Evolutionary conservation across 2,113 vertebrate species (phyloP).

Genomic region (Lamprologus callipterus): DNA sequence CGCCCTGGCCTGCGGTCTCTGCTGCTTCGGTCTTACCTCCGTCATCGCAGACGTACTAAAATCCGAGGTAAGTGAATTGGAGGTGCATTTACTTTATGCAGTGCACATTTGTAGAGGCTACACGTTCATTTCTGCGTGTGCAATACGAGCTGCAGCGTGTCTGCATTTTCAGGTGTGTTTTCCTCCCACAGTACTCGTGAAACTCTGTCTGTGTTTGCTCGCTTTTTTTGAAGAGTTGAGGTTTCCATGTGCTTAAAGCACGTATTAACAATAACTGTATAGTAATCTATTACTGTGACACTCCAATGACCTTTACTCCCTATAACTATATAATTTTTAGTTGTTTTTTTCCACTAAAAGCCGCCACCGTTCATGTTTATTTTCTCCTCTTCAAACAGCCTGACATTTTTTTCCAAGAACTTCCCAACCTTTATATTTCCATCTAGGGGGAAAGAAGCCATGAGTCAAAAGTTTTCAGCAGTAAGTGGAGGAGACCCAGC

Average conservation of each 20-base stretch:
- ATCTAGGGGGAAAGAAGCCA: background rate
- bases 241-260: background rate
- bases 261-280: background rate
- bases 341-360: background rate
- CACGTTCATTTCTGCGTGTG: background rate
- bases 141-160: background rate
- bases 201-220: background rate
- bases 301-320: background rate
- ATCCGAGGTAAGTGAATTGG: slow-evolving; percentile 64
- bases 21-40: slow-evolving; percentile 46
- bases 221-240: background rate
- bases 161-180: background rate
- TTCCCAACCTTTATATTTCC: background rate
- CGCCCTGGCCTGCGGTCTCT: slow-evolving; percentile 46
- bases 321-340: background rate
- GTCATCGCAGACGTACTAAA: slow-evolving; percentile 55
- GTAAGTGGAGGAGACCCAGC: background rate
- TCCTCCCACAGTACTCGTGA: background rate
- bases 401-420: background rate
- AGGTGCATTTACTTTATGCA: background rate
- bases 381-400: background rate
- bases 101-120: background rate
- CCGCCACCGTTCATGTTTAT: background rate
- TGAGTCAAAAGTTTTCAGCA: background rate
- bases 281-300: background rate